These are phyloP conservation scores for Gavialis gangeticus DNA, from an alignment of 2,113 vertebrate genomes.

Conservation along the genomic window DNA sequence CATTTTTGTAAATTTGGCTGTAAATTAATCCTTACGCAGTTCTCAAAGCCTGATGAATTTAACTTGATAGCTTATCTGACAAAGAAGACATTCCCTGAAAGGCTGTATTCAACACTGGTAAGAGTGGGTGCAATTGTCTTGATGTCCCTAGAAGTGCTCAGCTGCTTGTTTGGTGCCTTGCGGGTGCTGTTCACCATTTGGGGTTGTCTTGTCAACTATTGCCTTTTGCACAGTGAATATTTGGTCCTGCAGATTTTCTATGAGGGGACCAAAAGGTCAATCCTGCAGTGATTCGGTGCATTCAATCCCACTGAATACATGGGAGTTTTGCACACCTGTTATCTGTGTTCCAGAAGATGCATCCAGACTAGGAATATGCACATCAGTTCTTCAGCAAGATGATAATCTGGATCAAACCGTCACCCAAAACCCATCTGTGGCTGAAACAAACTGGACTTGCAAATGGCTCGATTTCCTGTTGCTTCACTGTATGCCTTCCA, in stretches of 20 bases:
- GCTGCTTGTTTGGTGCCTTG: rapidly evolving
- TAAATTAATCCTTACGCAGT: background rate
- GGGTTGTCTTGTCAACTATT: background rate
- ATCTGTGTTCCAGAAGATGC: background rate
- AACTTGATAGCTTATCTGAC: background rate
- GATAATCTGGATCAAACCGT: background rate
- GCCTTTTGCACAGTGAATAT: background rate
- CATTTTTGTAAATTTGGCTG: background rate
- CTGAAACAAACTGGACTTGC: background rate
- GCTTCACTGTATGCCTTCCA: rapidly evolving
- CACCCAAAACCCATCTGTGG: background rate
- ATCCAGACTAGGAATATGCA: background rate
- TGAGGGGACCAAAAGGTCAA: background rate
- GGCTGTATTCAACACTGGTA: background rate
- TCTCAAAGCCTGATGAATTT: background rate
- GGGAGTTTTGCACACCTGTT: background rate
- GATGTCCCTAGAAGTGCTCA: rapidly evolving
- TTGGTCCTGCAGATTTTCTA: background rate
- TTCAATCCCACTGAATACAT: rapidly evolving
- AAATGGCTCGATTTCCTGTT: background rate
- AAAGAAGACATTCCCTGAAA: background rate
- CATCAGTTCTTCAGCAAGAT: background rate
- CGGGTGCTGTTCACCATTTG: background rate
- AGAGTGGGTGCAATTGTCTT: rapidly evolving
- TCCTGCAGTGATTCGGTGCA: background rate